These are phyloP conservation scores for Myiopsitta monachus DNA, from an alignment of 2,113 vertebrate genomes.

Conservation along the genomic window DNA sequence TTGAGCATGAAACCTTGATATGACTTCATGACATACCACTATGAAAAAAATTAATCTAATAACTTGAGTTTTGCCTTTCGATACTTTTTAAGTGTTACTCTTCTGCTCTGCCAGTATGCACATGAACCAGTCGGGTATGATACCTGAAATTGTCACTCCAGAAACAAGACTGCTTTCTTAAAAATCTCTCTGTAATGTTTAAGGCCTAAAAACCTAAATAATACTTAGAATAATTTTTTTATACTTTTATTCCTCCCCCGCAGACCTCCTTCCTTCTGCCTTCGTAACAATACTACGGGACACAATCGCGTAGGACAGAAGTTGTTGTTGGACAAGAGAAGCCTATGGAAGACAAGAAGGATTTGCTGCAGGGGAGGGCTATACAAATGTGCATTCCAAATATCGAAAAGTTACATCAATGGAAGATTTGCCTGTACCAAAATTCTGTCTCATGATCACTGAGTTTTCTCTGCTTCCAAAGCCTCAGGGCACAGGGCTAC, in stretches of 20 bases:
- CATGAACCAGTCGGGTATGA: neutral
- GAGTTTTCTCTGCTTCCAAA: neutral
- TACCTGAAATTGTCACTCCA: neutral
- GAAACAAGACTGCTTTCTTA: neutral
- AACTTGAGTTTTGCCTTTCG: neutral
- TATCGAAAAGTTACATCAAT: neutral
- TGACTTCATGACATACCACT: neutral
- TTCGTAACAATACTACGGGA: neutral
- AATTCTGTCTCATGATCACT: neutral
- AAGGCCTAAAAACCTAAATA: neutral
- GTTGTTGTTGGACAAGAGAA: neutral
- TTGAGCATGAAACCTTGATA: neutral
- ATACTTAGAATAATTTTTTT: neutral
- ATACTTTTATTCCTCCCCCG: neutral
- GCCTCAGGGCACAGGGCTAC: neutral
- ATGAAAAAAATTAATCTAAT: neutral
- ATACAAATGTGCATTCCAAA: neutral
- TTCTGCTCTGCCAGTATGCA: neutral
- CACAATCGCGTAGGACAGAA: neutral
- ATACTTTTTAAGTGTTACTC: neutral
- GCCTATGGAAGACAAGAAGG: neutral
- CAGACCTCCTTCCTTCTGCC: neutral
- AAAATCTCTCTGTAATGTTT: neutral
- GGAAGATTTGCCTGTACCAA: neutral
- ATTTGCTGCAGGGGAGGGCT: neutral